These are phyloP conservation scores for Clytia hemisphaerica DNA, from an alignment of 30 jellyfish, hydroid and myxozoan genomes.

Conservation along the genomic window DNA sequence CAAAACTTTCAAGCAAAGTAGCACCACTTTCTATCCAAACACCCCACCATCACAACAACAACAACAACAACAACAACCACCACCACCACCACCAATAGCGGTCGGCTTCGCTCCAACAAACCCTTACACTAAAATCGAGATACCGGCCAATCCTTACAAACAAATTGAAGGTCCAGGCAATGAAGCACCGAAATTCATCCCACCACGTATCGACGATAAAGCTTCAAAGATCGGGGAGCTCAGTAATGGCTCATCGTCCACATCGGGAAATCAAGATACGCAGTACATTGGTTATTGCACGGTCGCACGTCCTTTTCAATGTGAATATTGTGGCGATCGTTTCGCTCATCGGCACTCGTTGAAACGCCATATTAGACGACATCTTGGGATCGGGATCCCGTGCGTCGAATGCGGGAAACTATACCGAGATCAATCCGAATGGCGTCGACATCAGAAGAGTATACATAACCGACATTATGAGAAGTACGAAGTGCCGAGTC, in stretches of 20 bases:
- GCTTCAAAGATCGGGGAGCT: no score
- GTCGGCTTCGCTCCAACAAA: no score
- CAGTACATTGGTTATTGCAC: constrained; percentile 17
- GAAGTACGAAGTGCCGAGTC: constrained; percentile 35
- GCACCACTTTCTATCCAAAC: not conserved
- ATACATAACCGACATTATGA: constrained; percentile 43
- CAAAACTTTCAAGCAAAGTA: not conserved
- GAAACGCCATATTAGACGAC: constrained; percentile 38
- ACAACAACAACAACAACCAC: not conserved
- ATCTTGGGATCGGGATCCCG: constrained; percentile 38
- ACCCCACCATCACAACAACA: not conserved
- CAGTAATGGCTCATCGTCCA: no score
- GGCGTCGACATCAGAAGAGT: constrained; percentile 42
- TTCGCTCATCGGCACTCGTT: constrained; percentile 46
- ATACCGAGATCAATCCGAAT: constrained; percentile 39
- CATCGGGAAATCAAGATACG: constrained; percentile 5
- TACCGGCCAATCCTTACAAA: not conserved
- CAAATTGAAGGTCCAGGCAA: not conserved
- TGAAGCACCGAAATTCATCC: no score
- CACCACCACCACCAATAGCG: not conserved
- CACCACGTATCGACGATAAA: no score
- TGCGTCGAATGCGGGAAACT: constrained; percentile 38
- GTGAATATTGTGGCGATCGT: constrained; percentile 45
- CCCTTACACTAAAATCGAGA: no score
- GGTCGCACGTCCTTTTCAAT: constrained; percentile 46